phyloP scores from a whole-genome alignment of 2,113 vertebrate species.

The Ivindomyrus marchei region DNA sequence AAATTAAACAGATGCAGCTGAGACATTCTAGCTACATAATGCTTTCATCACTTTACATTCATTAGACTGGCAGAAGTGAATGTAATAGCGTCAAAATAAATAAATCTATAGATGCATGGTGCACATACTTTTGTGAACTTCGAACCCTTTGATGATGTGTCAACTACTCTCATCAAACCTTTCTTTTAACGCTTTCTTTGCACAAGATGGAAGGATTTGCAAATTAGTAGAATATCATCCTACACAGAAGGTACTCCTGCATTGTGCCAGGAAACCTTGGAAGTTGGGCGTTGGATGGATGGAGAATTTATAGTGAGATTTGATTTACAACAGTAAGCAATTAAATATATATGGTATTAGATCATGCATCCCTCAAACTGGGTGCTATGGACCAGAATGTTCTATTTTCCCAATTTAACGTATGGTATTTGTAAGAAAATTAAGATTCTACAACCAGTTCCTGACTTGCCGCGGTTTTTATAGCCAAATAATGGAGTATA shows the following conservation, averaged over 20 bases:
- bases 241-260: too few relatives aligned
- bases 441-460: neutral
- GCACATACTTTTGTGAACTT: neutral
- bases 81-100: neutral
- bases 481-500: neutral
- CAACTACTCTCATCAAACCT: neutral
- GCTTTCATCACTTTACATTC: neutral
- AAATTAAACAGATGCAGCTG: neutral
- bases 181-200: neutral
- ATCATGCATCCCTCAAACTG: neutral
- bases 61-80: neutral
- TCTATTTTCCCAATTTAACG: neutral
- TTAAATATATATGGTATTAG: neutral
- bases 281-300: neutral
- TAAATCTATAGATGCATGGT: neutral
- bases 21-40: neutral
- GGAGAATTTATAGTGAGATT: neutral
- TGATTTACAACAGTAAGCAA: neutral
- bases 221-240: neutral
- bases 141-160: neutral
- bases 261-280: too few relatives aligned
- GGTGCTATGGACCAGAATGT: neutral
- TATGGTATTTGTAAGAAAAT: neutral
- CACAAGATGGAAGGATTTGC: neutral
- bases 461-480: neutral